A percentile compares a stretch with the other conserved stretches of the same genome.
phyloP scores from a whole-genome alignment of 2,797 vertebrate species.

The Clarias laeviceps region DNA sequence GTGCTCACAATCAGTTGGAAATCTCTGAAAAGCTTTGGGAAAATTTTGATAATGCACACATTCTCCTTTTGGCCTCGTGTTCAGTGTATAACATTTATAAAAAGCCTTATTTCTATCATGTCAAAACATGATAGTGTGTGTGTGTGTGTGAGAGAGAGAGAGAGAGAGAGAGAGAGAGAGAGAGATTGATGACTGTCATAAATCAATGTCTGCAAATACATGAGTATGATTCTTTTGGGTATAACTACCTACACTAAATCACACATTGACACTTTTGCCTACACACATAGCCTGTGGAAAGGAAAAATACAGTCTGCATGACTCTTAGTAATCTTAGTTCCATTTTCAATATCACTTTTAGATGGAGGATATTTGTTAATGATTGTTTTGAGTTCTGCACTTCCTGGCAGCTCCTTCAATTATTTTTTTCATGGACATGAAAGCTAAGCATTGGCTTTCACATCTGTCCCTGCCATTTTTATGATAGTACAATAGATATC shows the following conservation, averaged over 20 bases:
- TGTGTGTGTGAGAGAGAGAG: neutral
- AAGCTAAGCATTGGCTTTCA: slow-evolving; percentile 26
- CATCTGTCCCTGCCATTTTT: slow-evolving; percentile 31
- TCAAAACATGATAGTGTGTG: neutral
- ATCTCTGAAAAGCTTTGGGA: slow-evolving; percentile 3
- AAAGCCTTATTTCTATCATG: slow-evolving; percentile 50
- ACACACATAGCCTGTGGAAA: slow-evolving; percentile 6
- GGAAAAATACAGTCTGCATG: neutral
- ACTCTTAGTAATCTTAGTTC: slow-evolving; percentile 10
- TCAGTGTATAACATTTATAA: slow-evolving; percentile 52
- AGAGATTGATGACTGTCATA: slow-evolving; percentile 59
- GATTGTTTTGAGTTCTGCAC: slow-evolving; percentile 43
- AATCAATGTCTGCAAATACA: slow-evolving; percentile 55
- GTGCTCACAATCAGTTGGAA: slow-evolving; percentile 26
- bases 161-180: slow-evolving; percentile 5
- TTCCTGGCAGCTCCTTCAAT: slow-evolving; percentile 25
- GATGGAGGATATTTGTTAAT: slow-evolving; percentile 20
- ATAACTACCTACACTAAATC: slow-evolving; percentile 33
- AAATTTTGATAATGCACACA: slow-evolving; percentile 38
- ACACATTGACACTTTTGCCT: slow-evolving; percentile 39
- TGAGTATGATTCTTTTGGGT: slow-evolving; percentile 32
- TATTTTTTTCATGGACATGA: slow-evolving; percentile 33
- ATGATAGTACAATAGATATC: slow-evolving; percentile 35
- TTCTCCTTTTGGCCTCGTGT: slow-evolving; percentile 34
- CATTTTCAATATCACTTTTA: slow-evolving; percentile 32